Evolutionary conservation across 1,140 invertebrate species (phyloP).

Genomic region (Potamilus streckersoni): DNA sequence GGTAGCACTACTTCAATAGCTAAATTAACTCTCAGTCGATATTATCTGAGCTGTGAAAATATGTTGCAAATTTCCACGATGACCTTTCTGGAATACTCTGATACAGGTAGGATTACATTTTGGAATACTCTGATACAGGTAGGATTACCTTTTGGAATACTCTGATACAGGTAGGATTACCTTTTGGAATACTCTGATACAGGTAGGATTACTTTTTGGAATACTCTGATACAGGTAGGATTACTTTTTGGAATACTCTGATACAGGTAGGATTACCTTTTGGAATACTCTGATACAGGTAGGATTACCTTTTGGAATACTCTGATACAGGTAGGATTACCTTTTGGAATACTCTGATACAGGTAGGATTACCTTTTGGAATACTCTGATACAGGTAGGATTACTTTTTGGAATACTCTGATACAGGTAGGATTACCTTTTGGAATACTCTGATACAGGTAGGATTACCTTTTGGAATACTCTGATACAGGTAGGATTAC

Average conservation of each 20-base stretch:
- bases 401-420: constrained; percentile 65
- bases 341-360: constrained; percentile 60
- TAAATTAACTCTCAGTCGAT: too few species aligned
- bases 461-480: constrained; percentile 75
- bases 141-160: constrained; percentile 75
- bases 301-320: constrained; percentile 75
- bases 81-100: constrained; percentile 72
- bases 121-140: too few species aligned
- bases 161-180: constrained; percentile 72
- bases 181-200: constrained; percentile 60
- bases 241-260: constrained; percentile 65
- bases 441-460: too few species aligned
- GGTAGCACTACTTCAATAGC: too few species aligned
- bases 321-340: constrained; percentile 72
- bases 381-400: too few species aligned
- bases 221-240: too few species aligned
- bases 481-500: constrained; percentile 72
- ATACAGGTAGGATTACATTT: too few species aligned
- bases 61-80: constrained; percentile 74
- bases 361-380: constrained; percentile 75
- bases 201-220: constrained; percentile 67
- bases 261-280: constrained; percentile 75
- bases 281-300: too few species aligned
- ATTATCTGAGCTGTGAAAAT: constrained; percentile 84
- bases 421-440: constrained; percentile 75